These are phyloP conservation scores for Habrosyne pyritoides DNA, from an alignment of 2,888 invertebrate genomes.

Conservation along the genomic window DNA sequence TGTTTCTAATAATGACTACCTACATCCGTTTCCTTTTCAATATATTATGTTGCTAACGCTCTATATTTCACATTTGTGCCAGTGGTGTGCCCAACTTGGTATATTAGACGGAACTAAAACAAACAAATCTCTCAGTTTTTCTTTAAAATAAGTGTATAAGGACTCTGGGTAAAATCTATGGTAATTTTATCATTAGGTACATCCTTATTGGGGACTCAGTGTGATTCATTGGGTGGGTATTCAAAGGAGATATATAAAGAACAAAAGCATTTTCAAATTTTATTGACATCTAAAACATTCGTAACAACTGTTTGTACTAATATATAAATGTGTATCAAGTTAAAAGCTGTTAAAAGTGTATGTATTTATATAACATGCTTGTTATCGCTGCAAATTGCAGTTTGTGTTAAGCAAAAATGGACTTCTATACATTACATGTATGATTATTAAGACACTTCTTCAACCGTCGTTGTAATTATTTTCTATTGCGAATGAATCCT, in stretches of 20 bases:
- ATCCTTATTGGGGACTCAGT: neutral
- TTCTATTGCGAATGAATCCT: constrained; percentile 37
- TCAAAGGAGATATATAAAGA: neutral
- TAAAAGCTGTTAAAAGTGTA: constrained; percentile 78
- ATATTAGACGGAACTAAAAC: too few species aligned
- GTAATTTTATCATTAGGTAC: too few species aligned
- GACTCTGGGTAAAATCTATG: too few species aligned
- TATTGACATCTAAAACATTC: constrained; percentile 82
- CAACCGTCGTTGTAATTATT: constrained; percentile 49
- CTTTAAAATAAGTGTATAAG: neutral
- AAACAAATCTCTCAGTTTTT: too few species aligned
- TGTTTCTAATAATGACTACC: constrained; percentile 1
- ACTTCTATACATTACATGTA: constrained; percentile 47
- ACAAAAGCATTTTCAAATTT: constrained; percentile 56
- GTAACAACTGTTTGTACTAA: constrained; percentile 82
- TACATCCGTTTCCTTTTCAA: constrained; percentile 5
- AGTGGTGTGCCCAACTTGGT: too few species aligned
- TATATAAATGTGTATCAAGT: constrained; percentile 80
- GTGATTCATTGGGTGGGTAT: neutral
- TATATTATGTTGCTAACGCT: neutral
- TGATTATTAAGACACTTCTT: constrained; percentile 48
- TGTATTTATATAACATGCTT: constrained; percentile 62
- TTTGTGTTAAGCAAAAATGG: constrained; percentile 70
- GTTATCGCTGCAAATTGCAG: constrained; percentile 65
- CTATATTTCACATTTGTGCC: neutral